Conservation (phyloP, 2,113 vertebrate species). For the Gnathonemus longibarbis region DNA sequence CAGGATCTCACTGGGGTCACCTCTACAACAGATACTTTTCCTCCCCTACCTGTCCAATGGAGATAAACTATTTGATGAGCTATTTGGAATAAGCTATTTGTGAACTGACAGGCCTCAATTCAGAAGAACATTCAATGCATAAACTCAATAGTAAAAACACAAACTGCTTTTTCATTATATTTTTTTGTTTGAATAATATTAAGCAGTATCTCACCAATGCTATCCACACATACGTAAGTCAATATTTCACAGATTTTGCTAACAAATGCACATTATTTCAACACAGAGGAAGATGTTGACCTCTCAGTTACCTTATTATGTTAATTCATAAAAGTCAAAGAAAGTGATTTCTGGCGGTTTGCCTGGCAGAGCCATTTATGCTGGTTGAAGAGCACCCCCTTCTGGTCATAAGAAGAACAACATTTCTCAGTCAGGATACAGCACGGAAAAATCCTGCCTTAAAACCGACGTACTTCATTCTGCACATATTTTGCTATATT, state of each 20-base stretch:
- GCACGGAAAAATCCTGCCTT: not conserved
- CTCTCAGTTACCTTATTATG: not conserved
- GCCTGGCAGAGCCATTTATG: slow-evolving; percentile 17
- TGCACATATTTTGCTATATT: not conserved
- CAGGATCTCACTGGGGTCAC: not conserved
- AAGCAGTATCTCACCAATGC: not conserved
- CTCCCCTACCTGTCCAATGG: not conserved
- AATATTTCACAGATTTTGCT: not conserved
- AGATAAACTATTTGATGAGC: not conserved
- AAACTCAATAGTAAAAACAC: not conserved
- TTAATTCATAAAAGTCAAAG: not conserved
- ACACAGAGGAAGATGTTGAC: not conserved
- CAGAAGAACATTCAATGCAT: not conserved
- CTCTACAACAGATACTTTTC: not conserved
- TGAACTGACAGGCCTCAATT: not conserved
- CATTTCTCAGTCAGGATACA: not conserved
- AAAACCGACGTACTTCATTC: not conserved
- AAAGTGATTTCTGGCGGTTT: not conserved
- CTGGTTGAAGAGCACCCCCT: slow-evolving; percentile 56
- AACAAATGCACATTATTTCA: not conserved
- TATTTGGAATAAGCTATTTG: not conserved
- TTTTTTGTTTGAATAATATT: not conserved
- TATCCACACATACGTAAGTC: not conserved
- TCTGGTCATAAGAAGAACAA: slow-evolving; percentile 32
- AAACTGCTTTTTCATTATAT: not conserved